A percentile compares a stretch with the other conserved stretches of the same genome.
Evolutionary conservation across 2,888 invertebrate genomes (phyloP).

Genomic region (Eupithecia vulgata): DNA sequence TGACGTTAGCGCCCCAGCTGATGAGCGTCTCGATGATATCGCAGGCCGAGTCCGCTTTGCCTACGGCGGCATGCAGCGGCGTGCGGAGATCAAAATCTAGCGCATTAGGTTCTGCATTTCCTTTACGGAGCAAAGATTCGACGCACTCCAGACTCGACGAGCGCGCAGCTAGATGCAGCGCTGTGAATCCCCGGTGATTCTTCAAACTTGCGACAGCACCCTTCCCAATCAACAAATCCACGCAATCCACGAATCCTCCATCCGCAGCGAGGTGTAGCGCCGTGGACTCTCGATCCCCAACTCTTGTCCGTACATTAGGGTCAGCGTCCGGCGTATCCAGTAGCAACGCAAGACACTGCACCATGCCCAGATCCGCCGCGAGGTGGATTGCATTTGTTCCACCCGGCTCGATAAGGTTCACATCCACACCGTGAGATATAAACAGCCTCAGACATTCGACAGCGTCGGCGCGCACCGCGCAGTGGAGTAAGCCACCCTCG

Average conservation of each 20-base stretch:
- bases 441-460: conserved; percentile 91
- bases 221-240: conserved; percentile 88
- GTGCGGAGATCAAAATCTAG: conserved; percentile 92
- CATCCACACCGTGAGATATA: conserved; percentile 89
- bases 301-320: conserved; percentile 87
- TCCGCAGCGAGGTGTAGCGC: conserved; percentile 94
- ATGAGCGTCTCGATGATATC: conserved; percentile 91
- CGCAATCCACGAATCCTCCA: conserved; percentile 92
- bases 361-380: conserved; percentile 90
- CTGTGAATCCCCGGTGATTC: conserved; percentile 92
- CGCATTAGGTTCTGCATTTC: conserved; percentile 90
- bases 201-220: conserved; percentile 90
- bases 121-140: conserved; percentile 89
- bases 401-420: conserved; percentile 89
- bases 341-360: conserved; percentile 89
- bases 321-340: conserved; percentile 89
- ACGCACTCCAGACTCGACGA: conserved; percentile 92
- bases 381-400: conserved; percentile 92
- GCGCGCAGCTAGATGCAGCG: conserved; percentile 92
- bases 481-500: conserved; percentile 92
- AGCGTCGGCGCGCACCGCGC: conserved; percentile 93
- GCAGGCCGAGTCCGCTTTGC: conserved; percentile 91
- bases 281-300: conserved; percentile 89
- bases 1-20: conserved; percentile 92
- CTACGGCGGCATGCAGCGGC: conserved; percentile 92